Conservation (phyloP, 2,888 invertebrate species). For the Anoplius nigerrimus region DNA sequence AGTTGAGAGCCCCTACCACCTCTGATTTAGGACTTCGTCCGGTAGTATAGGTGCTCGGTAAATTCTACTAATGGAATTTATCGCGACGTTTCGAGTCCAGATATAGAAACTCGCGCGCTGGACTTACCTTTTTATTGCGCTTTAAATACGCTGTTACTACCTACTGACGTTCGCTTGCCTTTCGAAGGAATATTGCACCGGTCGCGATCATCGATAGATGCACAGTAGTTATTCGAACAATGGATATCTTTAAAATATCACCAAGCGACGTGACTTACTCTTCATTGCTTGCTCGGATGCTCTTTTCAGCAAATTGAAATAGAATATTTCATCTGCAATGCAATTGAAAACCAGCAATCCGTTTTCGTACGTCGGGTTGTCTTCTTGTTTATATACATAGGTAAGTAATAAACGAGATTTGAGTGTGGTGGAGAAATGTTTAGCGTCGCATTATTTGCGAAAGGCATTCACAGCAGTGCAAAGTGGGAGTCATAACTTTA, state of each 20-base stretch:
- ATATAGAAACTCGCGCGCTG: slow-evolving; percentile 56
- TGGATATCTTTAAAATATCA: not conserved
- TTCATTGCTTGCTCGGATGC: too few species aligned
- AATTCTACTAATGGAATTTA: slow-evolving; percentile 69
- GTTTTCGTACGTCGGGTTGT: too few species aligned
- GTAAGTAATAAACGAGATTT: too few species aligned
- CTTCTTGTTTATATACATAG: too few species aligned
- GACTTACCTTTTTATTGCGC: slow-evolving; percentile 60
- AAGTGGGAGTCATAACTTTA: too few species aligned
- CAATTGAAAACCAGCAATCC: too few species aligned
- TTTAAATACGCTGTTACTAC: slow-evolving; percentile 42
- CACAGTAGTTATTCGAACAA: slow-evolving; percentile 24
- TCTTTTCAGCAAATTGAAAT: too few species aligned
- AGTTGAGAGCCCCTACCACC: slow-evolving; percentile 18
- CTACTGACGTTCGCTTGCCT: slow-evolving; percentile 24
- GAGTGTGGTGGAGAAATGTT: too few species aligned
- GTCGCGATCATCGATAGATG: slow-evolving; percentile 18
- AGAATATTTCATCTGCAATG: too few species aligned
- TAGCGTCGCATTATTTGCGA: too few species aligned
- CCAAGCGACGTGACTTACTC: too few species aligned
- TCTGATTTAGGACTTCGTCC: slow-evolving; percentile 52
- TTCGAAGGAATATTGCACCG: slow-evolving; percentile 34
- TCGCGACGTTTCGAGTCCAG: slow-evolving; percentile 57
- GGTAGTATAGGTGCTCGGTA: slow-evolving; percentile 48
- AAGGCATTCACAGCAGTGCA: too few species aligned